Conservation (phyloP, 1,140 invertebrate species). For the Papilio polyxenes region DNA sequence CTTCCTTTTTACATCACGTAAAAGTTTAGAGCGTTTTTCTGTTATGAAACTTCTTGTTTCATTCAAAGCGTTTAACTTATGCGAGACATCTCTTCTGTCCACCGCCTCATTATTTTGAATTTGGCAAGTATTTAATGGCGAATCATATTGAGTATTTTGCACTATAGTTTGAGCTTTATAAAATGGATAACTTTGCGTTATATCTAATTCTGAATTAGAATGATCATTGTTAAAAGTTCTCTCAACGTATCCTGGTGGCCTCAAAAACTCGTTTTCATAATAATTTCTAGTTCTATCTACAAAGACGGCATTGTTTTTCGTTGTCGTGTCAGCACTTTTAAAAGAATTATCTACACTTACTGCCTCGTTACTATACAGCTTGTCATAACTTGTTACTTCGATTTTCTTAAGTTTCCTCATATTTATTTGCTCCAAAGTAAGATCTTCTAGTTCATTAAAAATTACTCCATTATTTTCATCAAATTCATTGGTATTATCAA, state of each 20-base stretch:
- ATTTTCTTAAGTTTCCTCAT: slow-evolving; percentile 21
- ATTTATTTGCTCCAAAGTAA: background rate
- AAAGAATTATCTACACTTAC: slow-evolving; percentile 8
- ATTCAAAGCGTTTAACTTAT: slow-evolving; percentile 59
- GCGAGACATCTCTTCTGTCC: slow-evolving; percentile 51
- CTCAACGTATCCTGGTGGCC: slow-evolving; percentile 62
- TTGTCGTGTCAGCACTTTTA: background rate
- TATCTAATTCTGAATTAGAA: slow-evolving; percentile 44
- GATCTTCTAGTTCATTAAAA: background rate
- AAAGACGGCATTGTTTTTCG: slow-evolving; percentile 52
- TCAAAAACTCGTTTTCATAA: slow-evolving; percentile 59
- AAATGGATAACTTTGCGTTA: slow-evolving; percentile 47
- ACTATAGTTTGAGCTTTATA: slow-evolving; percentile 66
- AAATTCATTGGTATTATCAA: background rate
- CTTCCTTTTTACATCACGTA: slow-evolving; percentile 82
- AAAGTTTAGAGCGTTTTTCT: slow-evolving; percentile 61
- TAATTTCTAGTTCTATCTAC: slow-evolving; percentile 60
- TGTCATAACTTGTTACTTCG: background rate
- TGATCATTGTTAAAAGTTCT: slow-evolving; percentile 52
- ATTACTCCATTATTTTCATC: background rate
- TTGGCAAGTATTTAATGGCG: slow-evolving; percentile 42
- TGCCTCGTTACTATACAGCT: background rate
- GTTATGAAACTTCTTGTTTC: slow-evolving; percentile 57
- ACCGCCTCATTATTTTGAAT: slow-evolving; percentile 43
- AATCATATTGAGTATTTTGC: slow-evolving; percentile 58